These are phyloP conservation scores for Nettapus auritus DNA, from an alignment of 2,113 vertebrate genomes.

Conservation along the genomic window DNA sequence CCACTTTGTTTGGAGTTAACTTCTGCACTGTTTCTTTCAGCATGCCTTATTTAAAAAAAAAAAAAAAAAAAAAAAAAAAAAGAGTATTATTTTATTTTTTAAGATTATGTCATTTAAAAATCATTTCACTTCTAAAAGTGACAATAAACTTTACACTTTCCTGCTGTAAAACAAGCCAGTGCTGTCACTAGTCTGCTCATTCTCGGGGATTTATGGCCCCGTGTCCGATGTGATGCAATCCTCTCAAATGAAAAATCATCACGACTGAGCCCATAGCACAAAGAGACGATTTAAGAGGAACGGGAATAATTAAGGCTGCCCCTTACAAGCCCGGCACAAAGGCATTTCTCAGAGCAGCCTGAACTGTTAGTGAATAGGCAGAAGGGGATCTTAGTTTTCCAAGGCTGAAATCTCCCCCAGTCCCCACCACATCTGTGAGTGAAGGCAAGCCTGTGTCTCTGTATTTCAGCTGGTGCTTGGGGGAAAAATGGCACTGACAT, in stretches of 20 bases:
- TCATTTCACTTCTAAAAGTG: slow-evolving; percentile 55
- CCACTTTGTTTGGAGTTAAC: slow-evolving; percentile 28
- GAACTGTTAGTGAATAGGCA: slow-evolving; percentile 42
- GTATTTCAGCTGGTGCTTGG: background rate
- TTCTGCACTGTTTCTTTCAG: background rate
- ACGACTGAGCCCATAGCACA: slow-evolving; percentile 44
- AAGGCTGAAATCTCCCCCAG: slow-evolving; percentile 20
- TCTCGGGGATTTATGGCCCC: slow-evolving; percentile 40
- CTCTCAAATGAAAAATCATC: slow-evolving; percentile 69
- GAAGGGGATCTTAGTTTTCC: slow-evolving; percentile 43
- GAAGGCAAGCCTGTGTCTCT: background rate
- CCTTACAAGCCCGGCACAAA: slow-evolving; percentile 64
- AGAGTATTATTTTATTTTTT: background rate
- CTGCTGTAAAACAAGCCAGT: slow-evolving; percentile 56
- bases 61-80: too few species aligned
- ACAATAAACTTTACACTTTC: slow-evolving; percentile 66
- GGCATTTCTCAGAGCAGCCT: slow-evolving; percentile 56
- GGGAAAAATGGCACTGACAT: background rate
- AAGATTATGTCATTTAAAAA: slow-evolving; percentile 56
- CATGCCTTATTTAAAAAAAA: background rate
- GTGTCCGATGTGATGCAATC: slow-evolving; percentile 63
- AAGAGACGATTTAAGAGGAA: slow-evolving; percentile 70
- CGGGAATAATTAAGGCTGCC: slow-evolving; percentile 58
- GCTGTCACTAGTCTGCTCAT: slow-evolving; percentile 21
- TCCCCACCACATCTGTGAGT: background rate